Evolutionary conservation across 2,797 vertebrate species (phyloP).

Genomic region (Orientallactaga sibirica): DNA sequence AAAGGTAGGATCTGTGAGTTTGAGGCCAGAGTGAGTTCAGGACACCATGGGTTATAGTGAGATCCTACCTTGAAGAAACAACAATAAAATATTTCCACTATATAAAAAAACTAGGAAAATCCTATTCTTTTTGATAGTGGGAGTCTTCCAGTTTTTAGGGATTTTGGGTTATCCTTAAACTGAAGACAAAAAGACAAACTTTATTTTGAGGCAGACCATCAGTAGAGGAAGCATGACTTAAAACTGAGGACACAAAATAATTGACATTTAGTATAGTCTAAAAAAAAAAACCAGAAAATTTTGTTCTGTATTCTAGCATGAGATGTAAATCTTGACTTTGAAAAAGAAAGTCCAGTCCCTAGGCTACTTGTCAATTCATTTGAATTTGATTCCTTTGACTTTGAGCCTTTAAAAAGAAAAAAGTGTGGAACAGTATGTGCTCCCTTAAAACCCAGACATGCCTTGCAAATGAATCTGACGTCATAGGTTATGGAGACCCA

Average conservation of each 20-base stretch:
- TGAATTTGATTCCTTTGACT: constrained; percentile 70
- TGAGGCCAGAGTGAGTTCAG: too few species aligned
- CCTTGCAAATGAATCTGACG: constrained; percentile 74
- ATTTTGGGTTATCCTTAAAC: constrained; percentile 50
- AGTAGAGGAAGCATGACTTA: background rate
- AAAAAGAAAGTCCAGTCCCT: constrained; percentile 59
- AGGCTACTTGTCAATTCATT: constrained; percentile 72
- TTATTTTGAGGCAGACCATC: constrained; percentile 53
- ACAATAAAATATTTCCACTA: background rate
- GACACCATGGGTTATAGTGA: too few species aligned
- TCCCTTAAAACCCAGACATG: constrained; percentile 75
- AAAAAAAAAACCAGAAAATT: background rate
- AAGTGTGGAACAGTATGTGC: constrained; percentile 71
- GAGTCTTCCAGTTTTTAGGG: constrained; percentile 18
- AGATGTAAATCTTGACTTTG: constrained; percentile 76
- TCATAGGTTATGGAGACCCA: constrained; percentile 64
- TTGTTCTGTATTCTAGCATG: constrained; percentile 59
- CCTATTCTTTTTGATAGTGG: background rate
- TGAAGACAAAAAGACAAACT: background rate
- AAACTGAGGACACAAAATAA: constrained; percentile 30
- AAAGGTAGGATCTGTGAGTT: too few species aligned
- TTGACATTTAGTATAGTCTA: constrained; percentile 22
- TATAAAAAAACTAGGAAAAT: constrained; percentile 38
- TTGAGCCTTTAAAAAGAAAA: constrained; percentile 11
- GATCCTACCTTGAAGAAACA: too few species aligned